Conservation (phyloP, 2,113 vertebrate genomes). For the Chrysochloris asiatica region DNA sequence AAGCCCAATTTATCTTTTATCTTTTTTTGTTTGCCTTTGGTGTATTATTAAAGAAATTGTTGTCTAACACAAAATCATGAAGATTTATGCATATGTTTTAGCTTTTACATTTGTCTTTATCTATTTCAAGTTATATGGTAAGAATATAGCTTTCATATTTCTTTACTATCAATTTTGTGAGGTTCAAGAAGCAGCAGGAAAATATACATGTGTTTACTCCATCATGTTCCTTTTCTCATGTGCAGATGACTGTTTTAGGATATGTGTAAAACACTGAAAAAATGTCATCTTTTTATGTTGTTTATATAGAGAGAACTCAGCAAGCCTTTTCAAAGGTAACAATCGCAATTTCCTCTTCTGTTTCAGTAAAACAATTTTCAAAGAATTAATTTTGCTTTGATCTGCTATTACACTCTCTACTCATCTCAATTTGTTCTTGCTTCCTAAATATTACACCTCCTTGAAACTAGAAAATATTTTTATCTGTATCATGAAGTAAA, state of each 20-base stretch:
- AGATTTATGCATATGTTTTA: not conserved
- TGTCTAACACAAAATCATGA: not conserved
- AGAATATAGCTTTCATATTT: not conserved
- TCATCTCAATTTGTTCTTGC: conserved; percentile 14
- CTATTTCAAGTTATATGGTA: conserved; percentile 12
- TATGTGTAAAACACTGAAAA: conserved; percentile 50
- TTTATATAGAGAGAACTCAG: conserved; percentile 35
- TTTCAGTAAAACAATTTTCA: conserved; percentile 55
- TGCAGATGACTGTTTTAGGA: not conserved
- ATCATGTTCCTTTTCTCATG: conserved; percentile 24
- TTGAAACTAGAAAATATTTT: conserved; percentile 4
- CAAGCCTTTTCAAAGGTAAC: not conserved
- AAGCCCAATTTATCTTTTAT: not conserved
- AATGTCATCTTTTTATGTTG: not conserved
- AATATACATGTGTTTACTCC: not conserved
- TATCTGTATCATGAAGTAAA: conserved; percentile 9
- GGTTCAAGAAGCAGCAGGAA: not conserved
- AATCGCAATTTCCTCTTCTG: not conserved
- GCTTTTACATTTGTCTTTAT: not conserved
- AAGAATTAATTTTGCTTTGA: conserved; percentile 30
- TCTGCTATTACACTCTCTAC: conserved; percentile 18
- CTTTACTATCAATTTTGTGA: conserved; percentile 6
- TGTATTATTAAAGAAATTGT: not conserved
- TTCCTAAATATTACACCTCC: conserved; percentile 24
- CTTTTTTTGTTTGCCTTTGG: conserved; percentile 1